These are phyloP conservation scores for Tachypleus tridentatus DNA, from an alignment of 1,140 invertebrate species.

Conservation along the genomic window DNA sequence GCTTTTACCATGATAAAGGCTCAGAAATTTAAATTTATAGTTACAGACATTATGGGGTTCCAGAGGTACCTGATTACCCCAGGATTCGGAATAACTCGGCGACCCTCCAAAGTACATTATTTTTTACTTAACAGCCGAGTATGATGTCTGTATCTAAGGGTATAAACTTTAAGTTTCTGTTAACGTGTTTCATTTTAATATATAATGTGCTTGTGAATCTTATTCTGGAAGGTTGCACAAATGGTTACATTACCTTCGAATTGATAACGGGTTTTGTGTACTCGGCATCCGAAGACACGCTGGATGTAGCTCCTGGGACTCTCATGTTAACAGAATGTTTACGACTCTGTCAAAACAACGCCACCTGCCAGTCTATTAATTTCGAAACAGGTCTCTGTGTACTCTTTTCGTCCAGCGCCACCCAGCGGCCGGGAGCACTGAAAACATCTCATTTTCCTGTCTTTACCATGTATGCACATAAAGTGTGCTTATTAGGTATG, in stretches of 20 bases:
- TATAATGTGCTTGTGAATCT: too few relatives aligned
- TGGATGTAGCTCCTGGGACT: conserved; percentile 78
- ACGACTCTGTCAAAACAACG: conserved; percentile 75
- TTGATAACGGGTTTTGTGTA: conserved; percentile 85
- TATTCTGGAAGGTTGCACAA: conserved; percentile 13
- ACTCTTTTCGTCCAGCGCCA: conserved; percentile 75
- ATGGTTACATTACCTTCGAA: conserved; percentile 49
- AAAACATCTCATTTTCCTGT: conserved; percentile 86
- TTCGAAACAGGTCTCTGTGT: conserved; percentile 92
- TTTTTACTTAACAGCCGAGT: too few relatives aligned
- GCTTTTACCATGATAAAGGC: too few relatives aligned
- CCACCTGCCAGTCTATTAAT: conserved; percentile 80
- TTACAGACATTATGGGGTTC: too few relatives aligned
- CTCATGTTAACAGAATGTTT: conserved; percentile 85
- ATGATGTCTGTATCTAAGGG: too few relatives aligned
- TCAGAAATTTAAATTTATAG: too few relatives aligned
- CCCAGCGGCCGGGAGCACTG: conserved; percentile 68
- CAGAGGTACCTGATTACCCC: too few relatives aligned
- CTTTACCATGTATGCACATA: conserved; percentile 92
- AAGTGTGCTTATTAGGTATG: conserved; percentile 55
- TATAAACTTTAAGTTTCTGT: too few relatives aligned
- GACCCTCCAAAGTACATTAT: too few relatives aligned
- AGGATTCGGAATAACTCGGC: too few relatives aligned
- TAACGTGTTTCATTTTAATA: too few relatives aligned
- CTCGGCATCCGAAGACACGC: conserved; percentile 62